These are phyloP conservation scores for Drosophila melanica DNA, from an alignment of 1,140 invertebrate genomes.

Conservation along the genomic window DNA sequence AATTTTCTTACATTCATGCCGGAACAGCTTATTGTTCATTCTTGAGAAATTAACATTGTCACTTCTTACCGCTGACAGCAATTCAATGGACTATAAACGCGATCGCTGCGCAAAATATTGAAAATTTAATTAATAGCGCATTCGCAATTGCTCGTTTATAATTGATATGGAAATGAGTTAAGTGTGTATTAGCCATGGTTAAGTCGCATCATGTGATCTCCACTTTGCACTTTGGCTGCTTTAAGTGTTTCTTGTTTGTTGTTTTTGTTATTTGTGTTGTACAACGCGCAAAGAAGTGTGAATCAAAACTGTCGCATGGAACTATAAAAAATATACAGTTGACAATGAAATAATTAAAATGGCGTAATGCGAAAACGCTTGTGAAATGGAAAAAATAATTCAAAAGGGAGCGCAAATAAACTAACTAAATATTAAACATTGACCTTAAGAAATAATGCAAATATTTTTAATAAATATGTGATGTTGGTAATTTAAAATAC, in stretches of 20 bases:
- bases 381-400: constrained; percentile 9
- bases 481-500: not conserved
- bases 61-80: constrained; percentile 6
- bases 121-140: constrained; percentile 13
- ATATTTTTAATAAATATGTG: not conserved
- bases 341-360: constrained; percentile 15
- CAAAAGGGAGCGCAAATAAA: not conserved
- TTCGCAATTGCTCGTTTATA: constrained; percentile 14
- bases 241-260: not conserved
- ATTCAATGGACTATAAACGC: constrained; percentile 39
- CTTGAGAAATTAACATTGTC: constrained; percentile 13
- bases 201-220: constrained; percentile 22
- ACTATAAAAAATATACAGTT: constrained; percentile 11
- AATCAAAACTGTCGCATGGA: constrained; percentile 31
- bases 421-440: not conserved
- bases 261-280: constrained; percentile 2
- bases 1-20: constrained; percentile 18
- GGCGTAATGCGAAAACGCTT: constrained; percentile 12
- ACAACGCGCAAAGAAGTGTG: constrained; percentile 26
- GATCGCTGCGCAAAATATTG: constrained; percentile 14
- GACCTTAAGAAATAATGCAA: not conserved
- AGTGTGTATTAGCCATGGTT: constrained; percentile 18
- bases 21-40: constrained; percentile 39
- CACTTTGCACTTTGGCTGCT: not conserved
- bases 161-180: constrained; percentile 32